Base-by-base conservation (phyloP, 2,888 invertebrate genomes). In the Lymantria dispar region DNA sequence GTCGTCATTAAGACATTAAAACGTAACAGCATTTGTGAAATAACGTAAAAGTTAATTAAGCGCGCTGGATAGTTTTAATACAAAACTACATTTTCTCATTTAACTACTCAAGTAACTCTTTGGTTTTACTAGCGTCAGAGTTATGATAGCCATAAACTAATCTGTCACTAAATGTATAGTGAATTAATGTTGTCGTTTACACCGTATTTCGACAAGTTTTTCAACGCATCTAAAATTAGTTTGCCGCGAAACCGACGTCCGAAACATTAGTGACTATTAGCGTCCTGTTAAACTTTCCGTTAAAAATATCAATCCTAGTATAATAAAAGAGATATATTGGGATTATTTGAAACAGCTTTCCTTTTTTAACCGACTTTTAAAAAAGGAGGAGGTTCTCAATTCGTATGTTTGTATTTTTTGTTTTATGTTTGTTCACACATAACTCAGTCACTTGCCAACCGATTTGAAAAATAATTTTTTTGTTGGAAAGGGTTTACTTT, bases 221-320 rank as follows among this genome's bases (percentile, higher is more conserved):
- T 76, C 77, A 74, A 76, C 79, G 76, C 71, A 73, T 68, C 72
- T 60, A 55, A 64, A 85, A 80, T 75, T 77, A 58, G 83, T 83
- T 79, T 80, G 80, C 56, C 56, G 59, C 69, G 66, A 68, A 74
- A 78, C 77, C 72, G 68, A 64, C 64, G 58, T 48, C 13, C 43
- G 45, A 68, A 64, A 72, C 76, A 83, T 81, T 84, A 81, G 74
- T 65, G 68, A 70, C 88, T 83, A 87, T 88, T 88, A 87, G 82
- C 80, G 74, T 66, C 74, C 67, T 81, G 80, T 87, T 82, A 84
- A n/a, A 80, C 74, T 76, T 70, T 68, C 62, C 59, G 73, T 74
- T 79, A 74, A 78, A 80, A 80, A 80, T 79, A 80, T 80, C 69
- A 73, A 70, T 70, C 57, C 66, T 59, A n/a, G n/a, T 56, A 59